phyloP scores from a whole-genome alignment of 2,113 vertebrate species.

The Dasyurus viverrinus region DNA sequence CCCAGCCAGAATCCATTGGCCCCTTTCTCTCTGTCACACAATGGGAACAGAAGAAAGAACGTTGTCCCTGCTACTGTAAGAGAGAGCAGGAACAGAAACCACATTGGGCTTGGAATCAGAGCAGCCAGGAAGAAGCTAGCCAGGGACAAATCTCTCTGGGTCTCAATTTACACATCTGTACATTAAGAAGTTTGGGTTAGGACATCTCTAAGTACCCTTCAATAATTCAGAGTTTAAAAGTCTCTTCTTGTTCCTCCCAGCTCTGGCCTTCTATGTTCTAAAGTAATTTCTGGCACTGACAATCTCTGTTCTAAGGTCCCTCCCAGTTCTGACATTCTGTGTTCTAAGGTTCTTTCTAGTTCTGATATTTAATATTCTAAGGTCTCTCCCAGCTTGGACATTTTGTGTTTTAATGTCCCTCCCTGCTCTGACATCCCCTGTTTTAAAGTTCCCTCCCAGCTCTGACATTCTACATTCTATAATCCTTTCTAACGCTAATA shows the following conservation, averaged over 20 bases:
- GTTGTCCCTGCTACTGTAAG: neutral
- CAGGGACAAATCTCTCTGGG: neutral
- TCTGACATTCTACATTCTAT: neutral
- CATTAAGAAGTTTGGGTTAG: neutral
- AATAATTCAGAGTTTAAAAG: neutral
- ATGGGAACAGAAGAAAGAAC: neutral
- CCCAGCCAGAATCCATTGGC: neutral
- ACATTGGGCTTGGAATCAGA: neutral
- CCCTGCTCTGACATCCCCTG: too few relatives aligned
- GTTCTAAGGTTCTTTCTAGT: neutral
- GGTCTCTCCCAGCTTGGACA: too few relatives aligned
- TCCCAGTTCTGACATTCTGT: neutral
- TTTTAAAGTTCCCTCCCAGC: too few relatives aligned
- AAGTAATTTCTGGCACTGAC: too few relatives aligned
- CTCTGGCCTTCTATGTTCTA: neutral
- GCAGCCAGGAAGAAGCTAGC: neutral
- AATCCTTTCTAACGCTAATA: too few relatives aligned
- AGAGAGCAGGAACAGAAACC: neutral
- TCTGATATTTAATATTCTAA: neutral
- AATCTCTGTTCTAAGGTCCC: too few relatives aligned
- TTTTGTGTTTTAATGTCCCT: too few relatives aligned
- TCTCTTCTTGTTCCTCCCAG: neutral
- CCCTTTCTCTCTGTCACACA: neutral
- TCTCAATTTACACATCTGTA: neutral
- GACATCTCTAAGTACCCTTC: neutral